Base-by-base conservation (phyloP, 2,113 vertebrate genomes). In the Cebidichthys violaceus region DNA sequence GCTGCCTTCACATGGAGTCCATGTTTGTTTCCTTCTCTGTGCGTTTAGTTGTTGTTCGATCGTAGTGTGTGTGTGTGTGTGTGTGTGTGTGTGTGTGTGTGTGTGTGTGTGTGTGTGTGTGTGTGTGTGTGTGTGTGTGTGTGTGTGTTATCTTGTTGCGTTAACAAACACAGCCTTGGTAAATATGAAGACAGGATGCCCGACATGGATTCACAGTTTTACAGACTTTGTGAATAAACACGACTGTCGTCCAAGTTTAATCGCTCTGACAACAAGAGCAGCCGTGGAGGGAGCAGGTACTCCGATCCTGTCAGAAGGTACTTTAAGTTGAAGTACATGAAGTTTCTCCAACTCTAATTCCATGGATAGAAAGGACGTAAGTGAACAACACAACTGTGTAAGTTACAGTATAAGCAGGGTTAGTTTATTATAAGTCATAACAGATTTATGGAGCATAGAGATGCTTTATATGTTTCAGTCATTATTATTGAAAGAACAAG, bases 81-180 rank as follows among this genome's bases (percentile, higher is more conserved):
- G 41, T 41, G 41, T 41, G 41, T 41, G 39, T 41, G 39, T 41
- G 39, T 41, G 39, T 41, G 39, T 41, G 39, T 41, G 39, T 41
- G 39, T 41, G 39, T 41, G 39, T 41, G 39, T 41, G 39, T 41
- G 39, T 41, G 35, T 35, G 35, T 35, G 35, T 35, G 35, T 35
- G 35, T 35, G 77, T 60, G 81, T 47, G 55, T 64, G 66, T 79
- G 77, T 82, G 55, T 61, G 74, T 70, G 52, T 81, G 82, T 52
- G 45, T 55, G 57, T 84, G 73, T 84, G 57, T 67, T 75, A 57
- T 86, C 68, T 88, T 77, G 88, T 86, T 74, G 54, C 87, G 88
- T 88, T 84, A 88, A 83, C 84, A 87, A 90, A 91, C 84, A 89
- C 84, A 88, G 84, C 70, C 90, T 87, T 87, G 52, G 89, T 86